Evolutionary conservation across 2,797 vertebrate genomes (phyloP).

Genomic region (Staurois parvus): DNA sequence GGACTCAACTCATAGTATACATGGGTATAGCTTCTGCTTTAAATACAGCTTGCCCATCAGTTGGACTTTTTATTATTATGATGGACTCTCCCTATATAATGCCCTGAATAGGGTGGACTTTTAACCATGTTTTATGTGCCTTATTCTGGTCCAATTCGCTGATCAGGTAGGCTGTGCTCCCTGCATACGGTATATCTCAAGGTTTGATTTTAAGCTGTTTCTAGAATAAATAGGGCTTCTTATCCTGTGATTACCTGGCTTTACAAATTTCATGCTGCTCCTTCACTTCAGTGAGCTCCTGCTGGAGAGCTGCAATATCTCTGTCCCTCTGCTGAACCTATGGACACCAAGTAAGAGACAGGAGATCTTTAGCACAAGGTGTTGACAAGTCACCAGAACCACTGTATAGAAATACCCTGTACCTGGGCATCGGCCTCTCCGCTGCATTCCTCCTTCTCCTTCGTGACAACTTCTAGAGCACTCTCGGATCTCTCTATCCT

Average conservation of each 20-base stretch:
- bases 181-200: no score
- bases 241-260: constrained; percentile 59
- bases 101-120: no score
- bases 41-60: no score
- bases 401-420: neutral
- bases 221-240: no score
- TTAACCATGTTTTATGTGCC: no score
- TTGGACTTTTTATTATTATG: no score
- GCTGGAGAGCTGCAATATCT: constrained; percentile 29
- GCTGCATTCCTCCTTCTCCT: constrained; percentile 56
- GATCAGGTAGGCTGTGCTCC: no score
- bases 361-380: neutral
- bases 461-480: constrained; percentile 61
- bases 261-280: constrained; percentile 66
- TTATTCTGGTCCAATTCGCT: no score
- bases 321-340: constrained; percentile 35
- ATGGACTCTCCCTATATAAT: no score
- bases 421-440: constrained; percentile 59
- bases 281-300: constrained; percentile 59
- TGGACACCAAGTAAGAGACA: neutral
- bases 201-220: no score
- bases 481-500: constrained; percentile 64
- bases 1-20: no score
- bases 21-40: no score
- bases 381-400: neutral